These are phyloP conservation scores for Apus apus DNA, from an alignment of 2,113 vertebrate species.

Conservation along the genomic window DNA sequence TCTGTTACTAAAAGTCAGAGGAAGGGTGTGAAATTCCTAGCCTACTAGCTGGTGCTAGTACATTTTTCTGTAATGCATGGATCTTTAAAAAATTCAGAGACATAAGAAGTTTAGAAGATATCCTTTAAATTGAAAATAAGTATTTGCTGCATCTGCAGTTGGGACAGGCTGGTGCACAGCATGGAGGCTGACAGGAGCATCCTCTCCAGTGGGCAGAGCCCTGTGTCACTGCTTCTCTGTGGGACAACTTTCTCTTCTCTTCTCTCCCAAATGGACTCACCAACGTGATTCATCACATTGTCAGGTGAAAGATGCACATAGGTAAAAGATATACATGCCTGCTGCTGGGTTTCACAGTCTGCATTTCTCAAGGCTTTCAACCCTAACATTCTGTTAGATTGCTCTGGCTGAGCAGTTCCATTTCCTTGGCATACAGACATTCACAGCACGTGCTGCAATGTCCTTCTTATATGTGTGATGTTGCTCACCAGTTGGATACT, in stretches of 20 bases:
- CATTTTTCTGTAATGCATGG: background rate
- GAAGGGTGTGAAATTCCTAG: background rate
- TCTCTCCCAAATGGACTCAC: background rate
- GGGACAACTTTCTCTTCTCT: background rate
- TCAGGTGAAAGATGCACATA: background rate
- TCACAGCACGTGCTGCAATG: background rate
- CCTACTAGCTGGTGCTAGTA: background rate
- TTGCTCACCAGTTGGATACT: background rate
- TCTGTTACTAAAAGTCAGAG: background rate
- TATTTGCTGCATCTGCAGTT: background rate
- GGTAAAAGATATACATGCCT: background rate
- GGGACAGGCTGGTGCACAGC: accelerated
- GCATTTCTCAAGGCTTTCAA: background rate
- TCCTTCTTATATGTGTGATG: background rate
- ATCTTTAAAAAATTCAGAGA: background rate
- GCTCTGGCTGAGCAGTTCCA: background rate
- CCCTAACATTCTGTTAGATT: background rate
- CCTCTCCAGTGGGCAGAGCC: background rate
- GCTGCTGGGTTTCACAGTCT: background rate
- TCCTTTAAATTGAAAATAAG: background rate
- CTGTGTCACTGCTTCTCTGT: background rate
- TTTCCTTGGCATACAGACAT: background rate
- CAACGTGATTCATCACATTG: background rate
- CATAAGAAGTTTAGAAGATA: background rate
- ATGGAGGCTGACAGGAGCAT: background rate